phyloP scores from a whole-genome alignment of 2,797 vertebrate species.

The Megaceryle alcyon region DNA sequence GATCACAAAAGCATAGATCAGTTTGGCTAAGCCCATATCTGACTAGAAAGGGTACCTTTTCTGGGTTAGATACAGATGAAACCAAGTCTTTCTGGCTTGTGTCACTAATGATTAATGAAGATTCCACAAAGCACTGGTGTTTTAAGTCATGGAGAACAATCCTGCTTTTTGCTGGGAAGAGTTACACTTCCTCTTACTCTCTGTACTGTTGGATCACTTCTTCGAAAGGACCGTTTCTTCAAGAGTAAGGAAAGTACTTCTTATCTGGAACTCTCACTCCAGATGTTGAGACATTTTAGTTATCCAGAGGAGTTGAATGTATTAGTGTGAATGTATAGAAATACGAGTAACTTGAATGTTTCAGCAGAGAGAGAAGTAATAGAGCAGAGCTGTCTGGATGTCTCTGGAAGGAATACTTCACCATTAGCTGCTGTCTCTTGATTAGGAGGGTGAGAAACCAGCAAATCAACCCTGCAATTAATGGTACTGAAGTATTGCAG shows the following conservation, averaged over 20 bases:
- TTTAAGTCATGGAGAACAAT: not conserved
- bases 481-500: not conserved
- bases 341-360: not conserved
- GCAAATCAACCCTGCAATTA: not conserved
- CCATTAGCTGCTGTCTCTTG: not conserved
- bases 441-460: not conserved
- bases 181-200: not conserved
- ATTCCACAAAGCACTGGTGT: not conserved
- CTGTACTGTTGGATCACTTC: not conserved
- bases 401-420: not conserved
- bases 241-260: not conserved
- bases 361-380: not conserved
- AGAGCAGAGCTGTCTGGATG: not conserved
- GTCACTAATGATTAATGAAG: not conserved
- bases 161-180: not conserved
- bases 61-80: not conserved
- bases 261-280: not conserved
- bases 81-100: not conserved
- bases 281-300: not conserved
- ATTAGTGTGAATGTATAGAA: not conserved
- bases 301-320: not conserved
- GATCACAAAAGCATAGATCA: constrained; percentile 16
- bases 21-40: not conserved
- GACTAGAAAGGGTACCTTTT: not conserved
- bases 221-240: not conserved